Percentiles rank a stretch among this genome's conserved stretches.
phyloP scores from a whole-genome alignment of 2,888 invertebrate genomes.

The Hetaerina titia region DNA sequence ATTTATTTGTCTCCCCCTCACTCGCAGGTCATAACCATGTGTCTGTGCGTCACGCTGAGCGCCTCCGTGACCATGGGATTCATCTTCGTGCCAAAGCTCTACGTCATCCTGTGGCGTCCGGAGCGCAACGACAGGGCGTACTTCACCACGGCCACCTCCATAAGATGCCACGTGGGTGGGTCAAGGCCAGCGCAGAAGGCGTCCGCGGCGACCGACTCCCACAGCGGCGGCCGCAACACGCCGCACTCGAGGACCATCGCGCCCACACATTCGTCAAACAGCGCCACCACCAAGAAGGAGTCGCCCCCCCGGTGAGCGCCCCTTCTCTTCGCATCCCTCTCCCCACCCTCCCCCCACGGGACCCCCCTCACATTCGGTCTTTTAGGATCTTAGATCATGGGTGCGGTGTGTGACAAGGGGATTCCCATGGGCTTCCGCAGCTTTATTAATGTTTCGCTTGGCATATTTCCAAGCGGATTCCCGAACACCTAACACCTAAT shows the following conservation, averaged over 20 bases:
- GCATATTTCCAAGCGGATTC: too few relatives aligned
- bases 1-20: slow-evolving; percentile 21
- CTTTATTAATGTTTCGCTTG: too few relatives aligned
- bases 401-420: too few relatives aligned
- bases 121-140: slow-evolving; percentile 85
- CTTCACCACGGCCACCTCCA: slow-evolving; percentile 81
- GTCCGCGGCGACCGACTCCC: slow-evolving; percentile 77
- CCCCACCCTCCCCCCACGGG: too few relatives aligned
- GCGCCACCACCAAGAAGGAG: slow-evolving; percentile 15
- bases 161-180: slow-evolving; percentile 84
- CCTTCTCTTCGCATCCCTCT: too few relatives aligned
- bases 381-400: too few relatives aligned
- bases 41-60: slow-evolving; percentile 84
- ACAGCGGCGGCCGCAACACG: slow-evolving; percentile 72
- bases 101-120: slow-evolving; percentile 86
- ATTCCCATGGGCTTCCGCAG: too few relatives aligned
- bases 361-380: too few relatives aligned
- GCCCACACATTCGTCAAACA: slow-evolving; percentile 23
- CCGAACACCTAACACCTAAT: too few relatives aligned
- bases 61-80: slow-evolving; percentile 85
- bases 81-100: slow-evolving; percentile 85
- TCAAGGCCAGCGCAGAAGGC: slow-evolving; percentile 75
- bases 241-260: slow-evolving; percentile 29
- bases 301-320: slow-evolving; percentile 35
- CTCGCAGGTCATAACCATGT: slow-evolving; percentile 84